Evolutionary conservation across 2,113 vertebrate genomes (phyloP), one percentile per base, ranked within the genome.

Genomic region (Melierax canorus): DNA sequence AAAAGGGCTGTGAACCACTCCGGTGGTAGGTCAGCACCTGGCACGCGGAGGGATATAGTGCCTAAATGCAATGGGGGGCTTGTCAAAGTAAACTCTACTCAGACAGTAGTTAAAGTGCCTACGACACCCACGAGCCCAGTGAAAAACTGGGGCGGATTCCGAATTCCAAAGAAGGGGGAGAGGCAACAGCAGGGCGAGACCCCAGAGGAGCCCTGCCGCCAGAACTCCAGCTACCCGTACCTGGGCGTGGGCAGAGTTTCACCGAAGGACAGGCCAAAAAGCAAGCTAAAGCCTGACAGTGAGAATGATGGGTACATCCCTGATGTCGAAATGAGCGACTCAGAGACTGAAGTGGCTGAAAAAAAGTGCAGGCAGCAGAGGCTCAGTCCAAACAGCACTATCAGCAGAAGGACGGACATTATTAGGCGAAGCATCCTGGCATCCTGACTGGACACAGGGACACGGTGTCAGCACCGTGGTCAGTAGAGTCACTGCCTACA

Each of bases 71-170:
- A 98, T 2, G 98, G 98, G 48, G 98, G 98, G 59, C 98, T 98
- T 29, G 93, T 98, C 97, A 99, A 95, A 97, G 92, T 95, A 18
- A 96, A 93, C 96, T 97, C 95, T 55, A 93, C 92, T 45, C 98
- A 98, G 43, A 82, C 97, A n/a, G 92, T 98, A 92, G 97, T 97
- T 78, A 98, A 98, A 98, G 91, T 98, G 91, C 97, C 99, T 98
- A 98, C 96, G 10, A 94, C 98, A 8, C 96, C 98, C 22, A 96
- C 97, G 3, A 98, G 98, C 92, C 98, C 98, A 2, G 98, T 98
- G 48, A 99, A 98, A 81, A 99, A 99, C 98, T 99, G 99, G 99
- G 99, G 99, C 3, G 99, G 99, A 96, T 99, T 99, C 97, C 98
- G 98, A 94, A 99, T 99, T 98, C 99, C 99, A 80, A 99, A 99